Conservation (phyloP, 2,113 vertebrate genomes). For the Morone chrysops region DNA sequence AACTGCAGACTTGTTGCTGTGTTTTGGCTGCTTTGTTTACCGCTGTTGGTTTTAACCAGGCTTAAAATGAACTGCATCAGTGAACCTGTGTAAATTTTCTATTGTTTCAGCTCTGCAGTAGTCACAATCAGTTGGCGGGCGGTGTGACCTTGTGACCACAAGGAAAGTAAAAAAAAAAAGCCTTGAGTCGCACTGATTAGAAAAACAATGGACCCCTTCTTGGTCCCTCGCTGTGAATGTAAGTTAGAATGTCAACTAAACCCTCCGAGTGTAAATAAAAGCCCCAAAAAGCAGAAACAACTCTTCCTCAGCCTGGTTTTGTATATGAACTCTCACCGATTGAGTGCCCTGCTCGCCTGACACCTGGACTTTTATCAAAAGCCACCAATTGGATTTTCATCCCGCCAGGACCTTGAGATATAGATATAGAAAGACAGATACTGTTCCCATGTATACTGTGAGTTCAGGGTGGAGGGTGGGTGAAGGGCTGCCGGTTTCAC, state of each 20-base stretch:
- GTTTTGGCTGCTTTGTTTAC: neutral
- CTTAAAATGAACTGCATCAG: neutral
- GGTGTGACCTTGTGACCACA: neutral
- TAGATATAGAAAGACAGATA: neutral
- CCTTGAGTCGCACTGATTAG: neutral
- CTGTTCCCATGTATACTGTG: neutral
- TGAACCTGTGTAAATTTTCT: neutral
- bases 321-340: neutral
- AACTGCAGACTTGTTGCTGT: neutral
- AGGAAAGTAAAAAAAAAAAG: neutral
- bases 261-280: neutral
- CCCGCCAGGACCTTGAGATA: neutral
- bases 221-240: neutral
- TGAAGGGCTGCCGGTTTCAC: no score
- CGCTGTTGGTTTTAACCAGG: neutral
- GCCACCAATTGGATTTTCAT: neutral
- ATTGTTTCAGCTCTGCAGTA: neutral
- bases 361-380: constrained; percentile 30
- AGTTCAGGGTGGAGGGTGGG: no score
- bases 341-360: neutral
- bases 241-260: neutral
- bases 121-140: neutral
- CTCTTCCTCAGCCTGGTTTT: neutral
- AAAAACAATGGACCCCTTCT: neutral
- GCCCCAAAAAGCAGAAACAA: neutral